Evolutionary conservation across 2,797 vertebrate genomes (phyloP), one percentile per base, ranked within the genome.

Genomic region (Rhynchotus rufescens): DNA sequence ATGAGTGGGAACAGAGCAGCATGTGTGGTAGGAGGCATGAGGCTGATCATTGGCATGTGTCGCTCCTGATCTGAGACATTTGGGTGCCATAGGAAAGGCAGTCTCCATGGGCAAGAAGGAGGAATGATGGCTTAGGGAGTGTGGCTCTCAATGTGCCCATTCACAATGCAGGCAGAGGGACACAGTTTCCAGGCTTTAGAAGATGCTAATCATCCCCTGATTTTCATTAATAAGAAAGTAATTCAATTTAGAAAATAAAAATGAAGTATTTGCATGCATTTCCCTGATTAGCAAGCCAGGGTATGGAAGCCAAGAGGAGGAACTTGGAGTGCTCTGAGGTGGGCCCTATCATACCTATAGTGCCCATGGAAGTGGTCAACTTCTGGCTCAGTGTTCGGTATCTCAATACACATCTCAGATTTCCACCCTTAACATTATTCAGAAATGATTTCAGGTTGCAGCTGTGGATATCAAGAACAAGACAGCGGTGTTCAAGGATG

Each of bases 401-500:
- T 34, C 42, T 72, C 1, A 3, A 64, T 32, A 49, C 66, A 14
- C 4, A 3, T 38, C 67, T 78, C 65, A 38, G 47, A 60, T 81
- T 92, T 79, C 57, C 42, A 51, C 69, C 45, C 26, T 73, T 95
- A 86, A 93, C 69, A 30, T 93, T 67, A 78, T 77, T 68, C 75
- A 93, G 86, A 80, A 92, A 83, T 95, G 71, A 71, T 96, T 97
- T 84, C 86, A 99, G 99, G 99, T 98, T 81, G 98, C 98, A 4
- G 98, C 98, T 4, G 95, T 99, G 88, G 99, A 99, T 22, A 97
- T 98, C 74, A 99, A 99, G 97, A 98, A 97, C 89, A 99, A 98
- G 96, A 98, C 96, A 34, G 98, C 98, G 5, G 98, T 98, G 47
- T 99, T 99, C 98, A 99, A 99, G 83, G 99, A 99, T 22, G 99